Evolutionary conservation across 2,888 invertebrate species (phyloP), one percentile per base, ranked within the genome.

Genomic region (Acrocyrtus sp.): DNA sequence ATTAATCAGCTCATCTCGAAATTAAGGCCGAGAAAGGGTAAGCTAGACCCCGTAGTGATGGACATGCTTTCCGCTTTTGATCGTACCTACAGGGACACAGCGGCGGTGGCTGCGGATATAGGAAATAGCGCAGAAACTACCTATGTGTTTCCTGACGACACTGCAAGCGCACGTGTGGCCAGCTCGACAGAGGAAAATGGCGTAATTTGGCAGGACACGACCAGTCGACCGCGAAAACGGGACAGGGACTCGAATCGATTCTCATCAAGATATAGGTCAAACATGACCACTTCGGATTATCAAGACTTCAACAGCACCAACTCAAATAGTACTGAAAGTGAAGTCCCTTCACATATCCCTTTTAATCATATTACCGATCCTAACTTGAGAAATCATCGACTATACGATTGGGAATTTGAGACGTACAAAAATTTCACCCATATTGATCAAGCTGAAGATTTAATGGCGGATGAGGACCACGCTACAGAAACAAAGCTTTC

Each of bases 401-500:
- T 81, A 34, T 77, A 76, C 27, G 76, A 77, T 24, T 75, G 72
- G 72, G 76, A 79, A 66, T 78, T 75, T 57, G 78, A 78, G 29
- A 78, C 72, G 3, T 78, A 78, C 65, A 77, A 79, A 51, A 81
- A 81, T 66, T 81, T 79, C 39, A 81, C 79, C 1, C 75, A 74
- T 24, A 77, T 80, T 57, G 81, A 81, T 29, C 77, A 78, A 75
- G 56, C 72, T 0, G 79, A 81, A 60, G 81, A 81, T 77, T 61
- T 81, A 27, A 72, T 79, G 72, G 79, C 78, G 8, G 78, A 78
- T 15, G 79, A 79, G 48, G 70, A 70, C 45, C 54, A 48, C 21
- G 58, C 51, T 15, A 68, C 73, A 2, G 63, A 74, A 41, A 68
- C 69, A 0, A 63, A 69, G 48, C 54, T 67, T n/a, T 51, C 58